phyloP scores from a whole-genome alignment of 2,113 vertebrate genomes.

The Passer domesticus region DNA sequence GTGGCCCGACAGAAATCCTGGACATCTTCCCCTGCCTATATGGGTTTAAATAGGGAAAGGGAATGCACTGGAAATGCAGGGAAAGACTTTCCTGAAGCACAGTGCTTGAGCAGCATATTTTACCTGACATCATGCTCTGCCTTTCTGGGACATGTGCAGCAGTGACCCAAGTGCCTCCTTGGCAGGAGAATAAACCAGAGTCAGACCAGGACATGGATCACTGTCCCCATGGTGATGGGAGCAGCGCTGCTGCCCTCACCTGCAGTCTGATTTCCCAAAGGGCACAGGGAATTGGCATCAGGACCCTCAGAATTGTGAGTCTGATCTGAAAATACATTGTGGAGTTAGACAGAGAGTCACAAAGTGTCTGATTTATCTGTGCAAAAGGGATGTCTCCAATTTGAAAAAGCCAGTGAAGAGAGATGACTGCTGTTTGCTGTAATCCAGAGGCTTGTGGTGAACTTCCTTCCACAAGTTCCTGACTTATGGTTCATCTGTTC shows the following conservation, averaged over 20 bases:
- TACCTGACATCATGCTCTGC: not conserved
- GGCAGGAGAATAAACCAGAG: not conserved
- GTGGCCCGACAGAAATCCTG: not conserved
- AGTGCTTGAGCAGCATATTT: not conserved
- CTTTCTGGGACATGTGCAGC: not conserved
- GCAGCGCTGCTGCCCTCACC: not conserved
- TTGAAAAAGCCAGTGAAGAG: not conserved
- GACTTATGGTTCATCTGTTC: not conserved
- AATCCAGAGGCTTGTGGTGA: not conserved
- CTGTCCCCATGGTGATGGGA: not conserved
- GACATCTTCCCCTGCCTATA: not conserved
- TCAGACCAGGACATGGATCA: accelerated
- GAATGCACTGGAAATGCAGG: not conserved
- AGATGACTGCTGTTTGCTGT: not conserved
- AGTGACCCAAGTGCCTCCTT: not conserved
- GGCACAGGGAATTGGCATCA: not conserved
- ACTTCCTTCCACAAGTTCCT: not conserved
- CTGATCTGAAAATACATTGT: not conserved
- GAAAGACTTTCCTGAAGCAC: not conserved
- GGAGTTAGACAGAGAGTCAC: not conserved
- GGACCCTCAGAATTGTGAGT: not conserved
- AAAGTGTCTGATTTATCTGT: not conserved
- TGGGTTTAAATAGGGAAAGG: accelerated
- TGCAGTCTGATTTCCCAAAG: not conserved
- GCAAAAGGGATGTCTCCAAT: not conserved